phyloP scores from a whole-genome alignment of 2,113 vertebrate genomes.

The Orientallactaga bullata region DNA sequence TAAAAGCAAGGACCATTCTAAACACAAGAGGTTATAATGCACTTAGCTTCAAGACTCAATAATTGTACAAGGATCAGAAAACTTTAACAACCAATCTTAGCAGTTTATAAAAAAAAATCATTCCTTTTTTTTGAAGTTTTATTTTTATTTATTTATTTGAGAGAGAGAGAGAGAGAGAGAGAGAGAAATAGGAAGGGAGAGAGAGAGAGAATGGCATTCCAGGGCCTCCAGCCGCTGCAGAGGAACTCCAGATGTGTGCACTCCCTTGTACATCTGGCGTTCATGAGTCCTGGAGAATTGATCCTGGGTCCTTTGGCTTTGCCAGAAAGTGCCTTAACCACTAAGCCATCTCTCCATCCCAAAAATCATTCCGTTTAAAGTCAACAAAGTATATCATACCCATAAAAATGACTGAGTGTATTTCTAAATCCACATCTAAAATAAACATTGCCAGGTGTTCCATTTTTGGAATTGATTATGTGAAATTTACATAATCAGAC shows the following conservation, averaged over 20 bases:
- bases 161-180: no score
- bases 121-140: no score
- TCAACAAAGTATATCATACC: background rate
- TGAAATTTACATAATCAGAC: slow-evolving; percentile 4
- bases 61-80: background rate
- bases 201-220: no score
- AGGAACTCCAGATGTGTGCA: no score
- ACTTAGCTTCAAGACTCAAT: background rate
- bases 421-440: slow-evolving; percentile 3
- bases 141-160: no score
- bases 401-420: background rate
- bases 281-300: no score
- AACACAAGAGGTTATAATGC: background rate
- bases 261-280: no score
- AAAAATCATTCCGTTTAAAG: background rate
- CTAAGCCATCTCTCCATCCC: no score
- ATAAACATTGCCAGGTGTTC: background rate
- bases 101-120: background rate
- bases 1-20: background rate
- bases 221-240: no score
- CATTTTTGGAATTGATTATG: background rate
- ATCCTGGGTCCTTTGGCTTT: no score
- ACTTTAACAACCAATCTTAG: background rate
- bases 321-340: no score
- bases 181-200: no score